Evolutionary conservation across 2,797 vertebrate genomes (phyloP).

Genomic region (Pangasius sanitwongsei): DNA sequence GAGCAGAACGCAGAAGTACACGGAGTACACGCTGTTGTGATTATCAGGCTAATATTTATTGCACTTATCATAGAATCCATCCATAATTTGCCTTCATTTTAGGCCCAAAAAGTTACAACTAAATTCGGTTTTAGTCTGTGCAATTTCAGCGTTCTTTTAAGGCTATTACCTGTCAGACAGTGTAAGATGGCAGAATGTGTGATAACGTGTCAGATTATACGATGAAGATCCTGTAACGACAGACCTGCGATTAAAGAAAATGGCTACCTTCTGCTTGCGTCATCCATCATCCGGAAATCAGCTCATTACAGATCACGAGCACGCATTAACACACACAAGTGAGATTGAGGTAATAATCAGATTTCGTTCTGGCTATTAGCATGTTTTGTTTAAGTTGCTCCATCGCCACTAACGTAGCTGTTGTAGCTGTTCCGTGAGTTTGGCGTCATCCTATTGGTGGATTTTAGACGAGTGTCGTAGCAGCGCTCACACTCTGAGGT

Average conservation of each 20-base stretch:
- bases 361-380: too few relatives aligned
- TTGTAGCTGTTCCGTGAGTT: too few relatives aligned
- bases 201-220: background rate
- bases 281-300: background rate
- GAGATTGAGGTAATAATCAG: background rate
- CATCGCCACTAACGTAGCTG: background rate
- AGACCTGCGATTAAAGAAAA: background rate
- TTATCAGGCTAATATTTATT: too few relatives aligned
- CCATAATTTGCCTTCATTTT: background rate
- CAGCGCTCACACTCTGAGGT: background rate
- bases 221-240: background rate
- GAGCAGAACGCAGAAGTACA: too few relatives aligned
- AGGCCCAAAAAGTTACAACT: background rate
- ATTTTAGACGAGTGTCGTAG: background rate
- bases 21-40: too few relatives aligned
- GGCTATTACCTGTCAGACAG: background rate
- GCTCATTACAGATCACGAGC: too few relatives aligned
- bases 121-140: background rate
- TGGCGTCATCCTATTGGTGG: background rate
- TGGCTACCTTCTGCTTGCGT: too few relatives aligned
- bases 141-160: background rate
- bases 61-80: background rate
- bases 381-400: background rate
- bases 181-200: too few relatives aligned
- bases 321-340: background rate